Percentiles rank a stretch among this genome's conserved stretches.
These are phyloP conservation scores for Hirtodrosophila histrioides DNA, from an alignment of 2,888 invertebrate genomes.

Conservation along the genomic window DNA sequence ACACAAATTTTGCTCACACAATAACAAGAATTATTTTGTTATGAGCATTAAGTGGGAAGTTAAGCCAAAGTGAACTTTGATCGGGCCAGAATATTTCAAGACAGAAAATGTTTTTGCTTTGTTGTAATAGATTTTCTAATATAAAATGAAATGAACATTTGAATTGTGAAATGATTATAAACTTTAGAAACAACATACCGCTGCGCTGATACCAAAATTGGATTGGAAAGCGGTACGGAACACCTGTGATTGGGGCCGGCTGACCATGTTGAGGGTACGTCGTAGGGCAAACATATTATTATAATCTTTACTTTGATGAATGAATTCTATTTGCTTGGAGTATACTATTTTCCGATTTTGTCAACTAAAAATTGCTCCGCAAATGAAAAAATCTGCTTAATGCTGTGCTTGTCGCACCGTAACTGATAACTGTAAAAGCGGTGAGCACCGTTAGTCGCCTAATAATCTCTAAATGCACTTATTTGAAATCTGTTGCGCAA, in stretches of 20 bases:
- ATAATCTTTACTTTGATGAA: conserved; percentile 31
- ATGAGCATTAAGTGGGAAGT: too few relatives aligned
- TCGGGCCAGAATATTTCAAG: conserved; percentile 9
- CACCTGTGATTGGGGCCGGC: conserved; percentile 24
- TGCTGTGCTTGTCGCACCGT: conserved; percentile 22
- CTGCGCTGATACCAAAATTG: conserved; percentile 58
- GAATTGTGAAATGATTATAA: too few relatives aligned
- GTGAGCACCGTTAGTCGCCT: conserved; percentile 44
- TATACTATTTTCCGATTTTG: conserved; percentile 1
- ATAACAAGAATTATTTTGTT: too few relatives aligned
- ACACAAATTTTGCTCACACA: too few relatives aligned
- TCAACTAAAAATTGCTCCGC: conserved; percentile 4
- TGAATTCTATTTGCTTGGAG: conserved; percentile 34
- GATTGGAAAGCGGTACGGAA: conserved; percentile 47
- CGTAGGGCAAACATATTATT: conserved; percentile 64
- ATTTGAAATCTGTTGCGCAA: conserved; percentile 66
- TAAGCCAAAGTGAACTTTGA: conserved; percentile 64
- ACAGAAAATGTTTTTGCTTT: too few relatives aligned
- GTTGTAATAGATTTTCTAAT: too few relatives aligned
- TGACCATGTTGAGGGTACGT: conserved; percentile 48
- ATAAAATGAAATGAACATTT: too few relatives aligned
- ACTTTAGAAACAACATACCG: conserved; percentile 42
- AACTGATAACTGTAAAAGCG: conserved; percentile 58
- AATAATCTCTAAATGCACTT: conserved; percentile 34
- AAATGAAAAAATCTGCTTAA: conserved; percentile 16